These are phyloP conservation scores for Eubucco bourcierii DNA, from an alignment of 2,113 vertebrate species.

Conservation along the genomic window DNA sequence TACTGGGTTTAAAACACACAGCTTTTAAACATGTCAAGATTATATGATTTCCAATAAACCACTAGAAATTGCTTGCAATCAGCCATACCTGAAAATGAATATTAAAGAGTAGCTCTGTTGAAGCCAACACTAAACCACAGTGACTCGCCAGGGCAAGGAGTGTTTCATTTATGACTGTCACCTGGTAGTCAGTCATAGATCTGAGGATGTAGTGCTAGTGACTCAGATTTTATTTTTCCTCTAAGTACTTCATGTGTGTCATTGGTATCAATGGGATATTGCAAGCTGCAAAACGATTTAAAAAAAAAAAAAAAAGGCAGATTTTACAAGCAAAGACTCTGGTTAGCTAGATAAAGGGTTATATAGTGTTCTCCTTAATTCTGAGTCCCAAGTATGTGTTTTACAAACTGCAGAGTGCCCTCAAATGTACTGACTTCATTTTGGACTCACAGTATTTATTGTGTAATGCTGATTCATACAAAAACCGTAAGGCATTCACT, in stretches of 20 bases:
- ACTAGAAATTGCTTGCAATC: neutral
- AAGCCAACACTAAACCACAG: neutral
- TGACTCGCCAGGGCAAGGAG: neutral
- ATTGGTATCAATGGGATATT: neutral
- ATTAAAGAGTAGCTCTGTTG: neutral
- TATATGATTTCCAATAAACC: neutral
- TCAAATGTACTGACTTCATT: constrained; percentile 17
- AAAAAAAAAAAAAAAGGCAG: neutral
- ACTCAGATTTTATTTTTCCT: neutral
- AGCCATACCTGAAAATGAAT: neutral
- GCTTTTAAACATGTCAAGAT: neutral
- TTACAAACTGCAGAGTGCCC: constrained; percentile 31
- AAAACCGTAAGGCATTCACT: neutral
- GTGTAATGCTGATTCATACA: constrained; percentile 37
- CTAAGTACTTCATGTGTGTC: neutral
- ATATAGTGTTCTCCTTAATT: constrained; percentile 3
- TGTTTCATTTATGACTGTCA: neutral
- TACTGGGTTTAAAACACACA: neutral
- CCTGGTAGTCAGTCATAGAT: neutral
- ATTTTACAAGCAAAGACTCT: constrained; percentile 29
- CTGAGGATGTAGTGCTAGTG: neutral
- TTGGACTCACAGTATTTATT: constrained; percentile 15
- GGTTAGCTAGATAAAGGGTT: neutral
- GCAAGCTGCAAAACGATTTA: neutral
- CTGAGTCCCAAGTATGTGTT: neutral